Base-by-base conservation (phyloP, 1,140 invertebrate genomes). In the Acromyrmex heyeri region DNA sequence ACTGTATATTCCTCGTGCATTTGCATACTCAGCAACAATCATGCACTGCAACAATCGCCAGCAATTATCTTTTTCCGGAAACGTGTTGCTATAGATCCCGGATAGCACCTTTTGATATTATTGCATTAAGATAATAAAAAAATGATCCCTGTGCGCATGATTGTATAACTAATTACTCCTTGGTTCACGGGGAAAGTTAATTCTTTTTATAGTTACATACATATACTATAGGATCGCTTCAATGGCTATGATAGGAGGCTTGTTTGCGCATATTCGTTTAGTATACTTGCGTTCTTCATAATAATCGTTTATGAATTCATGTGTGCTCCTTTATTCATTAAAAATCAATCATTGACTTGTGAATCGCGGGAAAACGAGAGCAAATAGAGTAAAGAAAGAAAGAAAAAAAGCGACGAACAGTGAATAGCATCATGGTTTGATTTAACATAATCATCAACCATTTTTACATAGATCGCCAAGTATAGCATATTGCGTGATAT, bases 151-250 rank as follows among this genome's bases (percentile, higher is more conserved):
- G 18, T n/a, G 38, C 55, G 53, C 3, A 30, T 27, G n/a, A 48
- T 75, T 24, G n/a, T 44, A 81, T 30, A 44, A 24, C 50, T 53
- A 83, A 75, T 75, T 83, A 30, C 55, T 61, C 38, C 21, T 75
- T 62, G 18, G 24, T 75, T 61, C 3, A 4, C 4, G 14, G 6
- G 1, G 14, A 61, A 3, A 69, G 8, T 44, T 44, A 44, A 72
- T 8, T 48, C 24, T 48, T 21, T 24, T 38, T 65, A 44, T 62
- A 48, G 27, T 10, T 44, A 44, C 38, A 48, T 48, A 57, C 38
- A 48, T 48, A 57, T 21, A 44, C 53, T 53, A n/a, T 53, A 50
- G 55, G 24, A 44, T 24, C 24, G 24, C 38, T 61, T 48, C 38
- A 82, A 82, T 48, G 67, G 24, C 44, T 34, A 6, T 34, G 30